Evolutionary conservation across 2,113 vertebrate genomes (phyloP).

Genomic region (Poecilia latipinna): DNA sequence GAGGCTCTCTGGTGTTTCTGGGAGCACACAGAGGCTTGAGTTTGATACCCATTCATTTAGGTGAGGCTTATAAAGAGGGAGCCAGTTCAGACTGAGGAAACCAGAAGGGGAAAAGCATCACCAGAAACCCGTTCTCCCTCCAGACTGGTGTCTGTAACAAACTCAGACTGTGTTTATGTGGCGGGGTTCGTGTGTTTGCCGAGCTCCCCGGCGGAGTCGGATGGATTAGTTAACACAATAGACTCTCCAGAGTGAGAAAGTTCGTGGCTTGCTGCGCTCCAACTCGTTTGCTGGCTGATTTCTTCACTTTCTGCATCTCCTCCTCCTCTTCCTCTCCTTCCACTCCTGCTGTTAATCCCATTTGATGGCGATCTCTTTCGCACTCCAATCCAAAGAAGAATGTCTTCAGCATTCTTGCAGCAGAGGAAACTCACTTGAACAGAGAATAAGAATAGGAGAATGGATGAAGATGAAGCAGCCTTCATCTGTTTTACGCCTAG

Average conservation of each 20-base stretch:
- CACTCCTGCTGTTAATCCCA: constrained; percentile 77
- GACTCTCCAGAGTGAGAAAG: constrained; percentile 39
- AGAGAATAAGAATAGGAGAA: constrained; percentile 27
- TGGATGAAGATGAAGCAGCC: constrained; percentile 44
- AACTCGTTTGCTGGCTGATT: constrained; percentile 34
- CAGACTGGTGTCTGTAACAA: not conserved
- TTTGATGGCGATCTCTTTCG: constrained; percentile 77
- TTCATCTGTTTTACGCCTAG: constrained; percentile 27
- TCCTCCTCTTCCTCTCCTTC: constrained; percentile 38
- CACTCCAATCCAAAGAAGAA: constrained; percentile 73
- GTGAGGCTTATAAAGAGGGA: constrained; percentile 41
- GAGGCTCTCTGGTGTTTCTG: constrained; percentile 33
- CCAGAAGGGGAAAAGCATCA: not conserved
- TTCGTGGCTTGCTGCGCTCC: constrained; percentile 23
- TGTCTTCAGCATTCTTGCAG: constrained; percentile 74
- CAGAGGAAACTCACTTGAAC: constrained; percentile 22
- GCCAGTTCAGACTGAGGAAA: constrained; percentile 3
- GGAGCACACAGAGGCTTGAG: constrained; percentile 19
- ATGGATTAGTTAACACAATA: constrained; percentile 68
- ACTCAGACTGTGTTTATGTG: constrained; percentile 28
- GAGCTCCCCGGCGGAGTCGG: constrained; percentile 48
- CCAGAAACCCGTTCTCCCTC: constrained; percentile 11
- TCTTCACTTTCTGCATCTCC: constrained; percentile 32
- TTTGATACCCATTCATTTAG: constrained; percentile 59
- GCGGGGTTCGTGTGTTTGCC: constrained; percentile 46